Base-by-base conservation (phyloP, 1,140 invertebrate species). In the Calliphora vicina region DNA sequence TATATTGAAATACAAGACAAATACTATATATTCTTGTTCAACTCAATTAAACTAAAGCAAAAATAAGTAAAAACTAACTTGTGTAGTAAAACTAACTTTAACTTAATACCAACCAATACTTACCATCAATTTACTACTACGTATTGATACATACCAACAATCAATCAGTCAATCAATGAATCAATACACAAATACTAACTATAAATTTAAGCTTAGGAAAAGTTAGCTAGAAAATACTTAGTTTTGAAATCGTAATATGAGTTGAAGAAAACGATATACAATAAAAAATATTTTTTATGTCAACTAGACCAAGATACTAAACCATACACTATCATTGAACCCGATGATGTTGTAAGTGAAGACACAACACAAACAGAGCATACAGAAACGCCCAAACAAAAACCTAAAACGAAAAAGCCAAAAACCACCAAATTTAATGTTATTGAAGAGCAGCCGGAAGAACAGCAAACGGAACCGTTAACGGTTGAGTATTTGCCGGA, bases 301-400 rank as follows among this genome's bases (percentile, higher is more conserved):
- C 81, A 86, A 85, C 88, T 88, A 90, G 88, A 90, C 87, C 87
- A 89, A 88, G 88, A 89, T 86, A 88, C 86, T 88, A 90, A 89
- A 90, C 85, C 89, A 85, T 87, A 88, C 89, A 90, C 89, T 84
- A 90, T 90, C 84, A 89, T 86, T 85, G 89, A 90, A 88, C 89
- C 88, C 72, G 89, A 90, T 86, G 88, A 90, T 82, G 84, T 76
- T 87, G 61, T 67, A 67, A 89, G 86, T 87, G 88, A 85, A 85
- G 89, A 89, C 84, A 87, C 85, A 83, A 87, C 85, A 84, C 85
- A 84, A 50, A 90, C 84, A 84, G 61, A 67, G 61, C 20, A 67
- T 10, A 67, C 61, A 67, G 61, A 91, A 90, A 86, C 87, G 88
- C 27, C 80, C 83, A 72, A 86, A 85, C 78, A 88, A 86, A 85